Evolutionary conservation across 2,113 vertebrate species (phyloP), one percentile per base, ranked within the genome.

Genomic region (Oxygymnocypris stewartii): DNA sequence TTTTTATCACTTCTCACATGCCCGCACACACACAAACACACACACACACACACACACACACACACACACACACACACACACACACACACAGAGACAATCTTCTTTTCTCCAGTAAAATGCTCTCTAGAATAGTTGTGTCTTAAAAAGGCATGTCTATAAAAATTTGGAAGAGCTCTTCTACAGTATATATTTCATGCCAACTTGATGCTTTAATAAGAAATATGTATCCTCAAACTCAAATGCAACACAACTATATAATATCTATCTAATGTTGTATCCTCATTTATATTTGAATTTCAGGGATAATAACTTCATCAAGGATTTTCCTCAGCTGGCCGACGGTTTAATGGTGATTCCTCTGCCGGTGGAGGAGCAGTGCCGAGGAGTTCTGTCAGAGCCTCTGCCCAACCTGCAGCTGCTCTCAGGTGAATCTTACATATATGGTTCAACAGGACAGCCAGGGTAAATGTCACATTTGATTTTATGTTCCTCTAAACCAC

Each of bases 241-340:
- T 4, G 13, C 28, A 67, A 16, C 6, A 71, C 67, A 71, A 9
- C 31, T 71, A 31, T 71, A 7, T 23, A 28, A 54, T 44, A 28
- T 71, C 2, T 20, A 42, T 25, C 28, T 37, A 51, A 57, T 75
- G 40, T 51, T 11, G 25, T 85, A 31, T 59, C 23, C 37, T 7
- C 28, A n/a, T 90, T 90, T 82, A 90, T 51, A 37, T 93, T 89
- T 93, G 90, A 1, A 40, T 84, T 88, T 82, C 95, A 99, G 98
- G 92, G 98, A 99, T 93, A 99, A 99, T 90, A 99, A 99, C 93
- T 99, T 98, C 93, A 98, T 99, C 91, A 99, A 99, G 93, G 98
- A 99, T 88, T 99, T 99, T 51, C 97, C 98, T 0, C 98, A 99
- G 93, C 93, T 99, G 79, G 98, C 98, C 0, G 98, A 99, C 0